Base-by-base conservation (phyloP, 2,797 vertebrate genomes). In the Euthynnus affinis region DNA sequence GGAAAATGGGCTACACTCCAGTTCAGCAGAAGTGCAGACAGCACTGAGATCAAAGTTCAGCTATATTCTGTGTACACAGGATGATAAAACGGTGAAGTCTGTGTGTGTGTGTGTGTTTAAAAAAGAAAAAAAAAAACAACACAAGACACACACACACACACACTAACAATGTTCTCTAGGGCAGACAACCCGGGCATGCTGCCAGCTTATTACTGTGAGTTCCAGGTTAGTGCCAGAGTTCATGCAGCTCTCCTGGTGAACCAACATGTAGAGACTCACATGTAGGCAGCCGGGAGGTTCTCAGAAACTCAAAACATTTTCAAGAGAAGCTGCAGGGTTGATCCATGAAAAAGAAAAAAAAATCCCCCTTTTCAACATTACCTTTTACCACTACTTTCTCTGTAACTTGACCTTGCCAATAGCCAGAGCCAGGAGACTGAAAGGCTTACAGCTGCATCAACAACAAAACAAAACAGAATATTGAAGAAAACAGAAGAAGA, bases 161-260 rank as follows among this genome's bases (percentile, higher is more conserved):
- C 62, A 80, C 29, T n/a, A 70, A 87, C 80, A 88, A 82, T 89
- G 83, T 82, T 90, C 90, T 84, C 81, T 69, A n/a, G 83, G 87
- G 79, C 82, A 90, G 88, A 74, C 52, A 84, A 87, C 76, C 90
- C 78, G 86, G 91, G 93, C 92, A 84, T 56, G 37, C 76, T 87
- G 82, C 87, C 91, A 94, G 83, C 55, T 90, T 91, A 88, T 91
- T 92, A 90, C 81, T 92, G 81, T 60, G 83, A 94, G 88, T 85
- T 89, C 83, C 74, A 91, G 87, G 90, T 90, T 87, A 78, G 80
- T 72, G 78, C 87, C 88, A 93, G 91, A 90, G 92, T 93, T 93
- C 90, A 93, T 63, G 20, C 67, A 72, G 81, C 84, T 88, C 88
- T 81, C 70, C 84, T 88, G 88, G 75, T 72, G 73, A 92, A 84